Percentiles rank a stretch among this genome's conserved stretches.
These are phyloP conservation scores for Hyles vespertilio DNA, from an alignment of 1,140 invertebrate genomes.

Conservation along the genomic window DNA sequence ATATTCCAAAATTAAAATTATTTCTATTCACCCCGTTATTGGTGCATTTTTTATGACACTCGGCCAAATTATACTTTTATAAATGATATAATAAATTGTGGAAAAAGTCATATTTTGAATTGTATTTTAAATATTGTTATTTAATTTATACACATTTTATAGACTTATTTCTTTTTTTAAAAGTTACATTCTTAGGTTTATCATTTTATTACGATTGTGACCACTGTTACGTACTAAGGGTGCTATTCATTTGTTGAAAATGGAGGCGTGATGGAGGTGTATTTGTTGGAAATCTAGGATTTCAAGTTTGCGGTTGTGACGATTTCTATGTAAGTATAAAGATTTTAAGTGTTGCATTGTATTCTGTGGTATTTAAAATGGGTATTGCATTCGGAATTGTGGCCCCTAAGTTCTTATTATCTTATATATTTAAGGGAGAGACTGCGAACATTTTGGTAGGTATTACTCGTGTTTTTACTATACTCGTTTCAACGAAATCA, in stretches of 20 bases:
- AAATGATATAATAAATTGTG: too few relatives aligned
- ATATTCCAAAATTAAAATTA: too few relatives aligned
- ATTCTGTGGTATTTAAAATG: constrained; percentile 38
- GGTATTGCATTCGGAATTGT: constrained; percentile 32
- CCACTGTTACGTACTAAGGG: constrained; percentile 21
- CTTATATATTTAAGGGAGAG: constrained; percentile 72
- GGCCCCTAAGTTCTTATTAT: constrained; percentile 32
- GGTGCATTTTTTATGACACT: too few relatives aligned
- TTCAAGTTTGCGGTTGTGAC: constrained; percentile 60
- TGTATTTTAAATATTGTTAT: too few relatives aligned
- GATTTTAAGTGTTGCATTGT: constrained; percentile 44
- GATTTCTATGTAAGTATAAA: constrained; percentile 51
- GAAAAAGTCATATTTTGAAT: too few relatives aligned
- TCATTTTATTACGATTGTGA: too few relatives aligned
- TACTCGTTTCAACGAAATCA: not conserved
- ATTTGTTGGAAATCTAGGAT: constrained; percentile 58
- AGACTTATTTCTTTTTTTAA: constrained; percentile 19
- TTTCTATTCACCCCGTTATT: too few relatives aligned
- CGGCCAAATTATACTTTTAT: too few relatives aligned
- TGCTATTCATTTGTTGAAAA: constrained; percentile 71
- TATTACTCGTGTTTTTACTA: constrained; percentile 28
- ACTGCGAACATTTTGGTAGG: constrained; percentile 52
- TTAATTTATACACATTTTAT: constrained; percentile 1
- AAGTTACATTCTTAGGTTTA: constrained; percentile 9
- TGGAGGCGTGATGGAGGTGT: constrained; percentile 68